Base-by-base conservation (phyloP, 1,140 invertebrate species). In the Leptopilina clavipes region DNA sequence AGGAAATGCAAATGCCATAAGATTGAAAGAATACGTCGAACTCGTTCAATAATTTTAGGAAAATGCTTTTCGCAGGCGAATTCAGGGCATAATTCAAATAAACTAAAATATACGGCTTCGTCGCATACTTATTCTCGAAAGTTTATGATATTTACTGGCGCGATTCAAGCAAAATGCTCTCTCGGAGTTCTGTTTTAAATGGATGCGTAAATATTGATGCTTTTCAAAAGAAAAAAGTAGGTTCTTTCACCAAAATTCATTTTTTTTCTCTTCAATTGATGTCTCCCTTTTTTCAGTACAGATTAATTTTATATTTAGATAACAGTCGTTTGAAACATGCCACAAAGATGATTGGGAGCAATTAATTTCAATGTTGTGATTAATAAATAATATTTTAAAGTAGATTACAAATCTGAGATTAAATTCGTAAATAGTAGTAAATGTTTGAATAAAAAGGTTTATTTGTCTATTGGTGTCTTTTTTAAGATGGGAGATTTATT, bases 131-230 rank as follows among this genome's bases (percentile, higher is more conserved):
- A 83, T 83, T 76, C 80, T 80, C 48, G 52, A 37, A 70, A 48
- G 82, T 84, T 84, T 84, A 84, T 77, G 83, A 84, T 79, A 76
- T 80, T 80, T 80, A 71, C 70, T 70, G 22, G 77, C 37, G 52
- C 37, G 65, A 77, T 44, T 74, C 70, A 56, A 31, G 54, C 10
- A 43, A 14, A 65, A 19, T 65, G 59, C 59, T 65, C 19, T 17
- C 19, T 17, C 25, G 52, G 48, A 73, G 59, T 73, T 54, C 52
- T 73, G 11, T 19, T 37, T 18, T 56, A 48, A 70, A 37, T 31
- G 17, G 31, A 14, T 31, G 70, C 71, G 70, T 75, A 81, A 81
- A 79, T 79, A 79, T 81, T 65, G 59, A 22, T 31, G 3, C 22
- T 65, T 54, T 11, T 19, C 18, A 1, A 19, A 54, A 18, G 17